A percentile compares a stretch with the other conserved stretches of the same genome.
Evolutionary conservation across 2,113 vertebrate species (phyloP).

Genomic region (Calyptomena viridis): DNA sequence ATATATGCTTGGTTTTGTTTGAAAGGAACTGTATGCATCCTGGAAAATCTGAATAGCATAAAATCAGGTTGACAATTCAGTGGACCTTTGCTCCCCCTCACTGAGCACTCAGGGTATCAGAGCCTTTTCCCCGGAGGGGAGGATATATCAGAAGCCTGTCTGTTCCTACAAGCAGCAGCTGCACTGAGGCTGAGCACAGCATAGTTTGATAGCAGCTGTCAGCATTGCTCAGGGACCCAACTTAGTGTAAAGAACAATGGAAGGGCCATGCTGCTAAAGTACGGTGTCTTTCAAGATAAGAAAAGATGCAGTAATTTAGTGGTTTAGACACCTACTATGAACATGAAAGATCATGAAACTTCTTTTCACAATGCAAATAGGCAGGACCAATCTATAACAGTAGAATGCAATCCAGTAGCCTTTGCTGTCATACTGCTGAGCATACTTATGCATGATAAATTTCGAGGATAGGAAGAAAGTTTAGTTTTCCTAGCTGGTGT

Average conservation of each 20-base stretch:
- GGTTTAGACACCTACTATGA: slow-evolving; percentile 77
- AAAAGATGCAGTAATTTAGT: slow-evolving; percentile 79
- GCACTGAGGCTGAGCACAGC: slow-evolving; percentile 65
- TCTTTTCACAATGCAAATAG: slow-evolving; percentile 72
- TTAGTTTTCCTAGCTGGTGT: not conserved
- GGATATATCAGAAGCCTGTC: slow-evolving; percentile 70
- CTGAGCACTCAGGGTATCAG: slow-evolving; percentile 76
- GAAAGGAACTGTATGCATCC: slow-evolving; percentile 78
- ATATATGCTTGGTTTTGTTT: slow-evolving; percentile 86
- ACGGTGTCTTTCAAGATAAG: slow-evolving; percentile 74
- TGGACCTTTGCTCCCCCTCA: slow-evolving; percentile 74
- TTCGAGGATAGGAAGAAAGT: not conserved
- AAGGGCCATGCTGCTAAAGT: slow-evolving; percentile 70
- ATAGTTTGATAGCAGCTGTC: slow-evolving; percentile 92
- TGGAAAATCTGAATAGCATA: slow-evolving; percentile 82
- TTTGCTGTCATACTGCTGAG: not conserved
- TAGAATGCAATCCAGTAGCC: slow-evolving; percentile 22
- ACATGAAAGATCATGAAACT: slow-evolving; percentile 71
- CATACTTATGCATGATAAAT: not conserved
- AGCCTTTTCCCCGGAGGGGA: slow-evolving; percentile 76
- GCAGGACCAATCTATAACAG: slow-evolving; percentile 36
- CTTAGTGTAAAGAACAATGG: slow-evolving; percentile 77
- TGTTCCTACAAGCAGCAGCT: slow-evolving; percentile 78
- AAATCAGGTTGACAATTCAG: slow-evolving; percentile 80
- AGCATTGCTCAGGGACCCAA: slow-evolving; percentile 86